Evolutionary conservation across 1,140 invertebrate genomes (phyloP), one percentile per base, ranked within the genome.

Genomic region (Charaxes varanes): DNA sequence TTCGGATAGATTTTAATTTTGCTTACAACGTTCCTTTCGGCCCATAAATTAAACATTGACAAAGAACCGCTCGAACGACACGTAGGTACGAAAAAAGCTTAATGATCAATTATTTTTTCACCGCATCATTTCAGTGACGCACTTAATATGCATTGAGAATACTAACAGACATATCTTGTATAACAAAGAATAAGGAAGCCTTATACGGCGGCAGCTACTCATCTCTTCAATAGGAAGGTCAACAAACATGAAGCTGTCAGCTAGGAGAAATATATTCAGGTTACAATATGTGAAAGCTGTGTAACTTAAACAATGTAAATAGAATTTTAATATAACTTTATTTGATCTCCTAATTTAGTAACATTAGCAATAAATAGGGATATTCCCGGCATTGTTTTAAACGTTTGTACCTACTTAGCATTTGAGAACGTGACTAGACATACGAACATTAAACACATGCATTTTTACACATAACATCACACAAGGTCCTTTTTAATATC

Each of bases 161-260:
- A 56, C 21, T 65, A 50, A 59, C 45, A 32, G 43, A 18, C 24
- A 27, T 32, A 52, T 64, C 40, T 60, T 16, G 13, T 34, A 37
- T 42, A 54, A 70, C 53, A 62, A 63, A 62, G 56, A 52, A 53
- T 50, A 38, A 26, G 17, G 27, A 22, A 30, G 22, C 54, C 49
- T 16, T 59, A 54, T 54, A 60, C 26, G 51, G 52, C 24, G 43
- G 18, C 6, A 40, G 37, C 26, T 16, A 53, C 42, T 56, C 62
- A 64, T 67, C 61, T 65, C 55, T 54, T 52, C 49, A 42, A 44
- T n/a, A 67, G 53, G 61, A 62, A 71, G 62, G 68, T 68, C 60
- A 49, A 56, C 50, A 53, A 42, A 48, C 49, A 56, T 46, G 30
- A 50, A 3, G 12, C 7, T 3, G 48, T 55, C 59, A 62, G 27